Evolutionary conservation across 64 coral and sea anemone genomes (phyloP), one percentile per base, ranked within the genome.

Genomic region (Montipora cactus): DNA sequence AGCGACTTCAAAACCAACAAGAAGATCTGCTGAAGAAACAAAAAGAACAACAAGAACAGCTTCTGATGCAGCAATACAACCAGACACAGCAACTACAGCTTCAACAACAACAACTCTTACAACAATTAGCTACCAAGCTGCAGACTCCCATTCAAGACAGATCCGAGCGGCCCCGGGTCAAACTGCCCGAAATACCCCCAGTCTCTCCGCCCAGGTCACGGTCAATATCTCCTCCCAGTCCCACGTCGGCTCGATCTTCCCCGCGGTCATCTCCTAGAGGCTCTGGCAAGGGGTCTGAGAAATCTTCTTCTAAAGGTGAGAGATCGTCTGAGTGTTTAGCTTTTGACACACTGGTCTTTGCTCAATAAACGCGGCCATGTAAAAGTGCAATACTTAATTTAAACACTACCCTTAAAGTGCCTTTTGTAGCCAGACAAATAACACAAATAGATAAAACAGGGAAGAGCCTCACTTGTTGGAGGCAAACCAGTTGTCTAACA

Each of bases 21-120:
- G 83, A 98, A 50, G 96, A 98, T 15, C 55, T 98, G 1, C 21
- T 98, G 3, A 88, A 73, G 47, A 94, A 94, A 48, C 96, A 98
- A 58, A 95, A 83, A 72, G 96, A 98, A 16, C 96, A 98, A 51
- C 96, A 98, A 79, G 96, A 98, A 67, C 96, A 98, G 6, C 75
- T 98, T 15, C 57, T 98, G 19, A 94, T 94, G 96, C 96, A 98
- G 19, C 96, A 98, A 69, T 91, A 92, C 90, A 98, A 81, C 59
- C 96, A 98, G 47, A 94, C 89, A 7, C 96, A 98, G 70, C 81
- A 93, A 46, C 62, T 98, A 25, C 90, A 98, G 46, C 89, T 98
- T 74, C 96, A 98, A 77, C 96, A 98, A 46, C 96, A 98, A 44
- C 96, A 98, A 53, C 78, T 98, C 1, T 21, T 95, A 45, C 96